Conservation (phyloP, 2,888 invertebrate species). For the Phorcus lineatus region DNA sequence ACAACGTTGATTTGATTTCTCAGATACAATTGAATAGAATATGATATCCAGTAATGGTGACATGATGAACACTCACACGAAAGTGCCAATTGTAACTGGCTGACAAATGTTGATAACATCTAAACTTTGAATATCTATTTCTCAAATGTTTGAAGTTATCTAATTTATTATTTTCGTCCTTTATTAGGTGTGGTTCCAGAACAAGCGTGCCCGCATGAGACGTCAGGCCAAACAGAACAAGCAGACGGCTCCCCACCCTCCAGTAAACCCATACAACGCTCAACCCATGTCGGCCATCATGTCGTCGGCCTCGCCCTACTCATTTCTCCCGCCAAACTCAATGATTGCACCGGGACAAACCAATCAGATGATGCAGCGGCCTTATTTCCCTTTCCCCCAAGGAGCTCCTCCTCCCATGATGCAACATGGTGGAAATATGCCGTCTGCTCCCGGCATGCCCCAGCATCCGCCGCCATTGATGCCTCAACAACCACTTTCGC, state of each 20-base stretch:
- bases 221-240: conserved; percentile 23
- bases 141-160: not conserved
- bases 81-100: no score
- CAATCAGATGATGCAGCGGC: conserved; percentile 14
- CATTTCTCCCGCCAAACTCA: conserved; percentile 1
- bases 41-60: no score
- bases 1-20: no score
- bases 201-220: conserved; percentile 28
- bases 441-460: not conserved
- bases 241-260: not conserved
- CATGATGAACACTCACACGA: no score
- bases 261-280: not conserved
- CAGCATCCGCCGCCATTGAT: not conserved
- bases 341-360: conserved; percentile 3
- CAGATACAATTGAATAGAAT: no score
- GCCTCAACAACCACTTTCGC: not conserved
- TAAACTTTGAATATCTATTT: no score
- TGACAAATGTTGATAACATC: no score
- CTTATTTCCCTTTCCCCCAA: conserved; percentile 12
- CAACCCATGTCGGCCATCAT: not conserved
- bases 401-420: not conserved
- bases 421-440: not conserved
- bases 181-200: conserved; percentile 26
- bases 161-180: not conserved
- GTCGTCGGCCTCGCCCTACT: conserved; percentile 5